phyloP scores from a whole-genome alignment of 2,888 invertebrate species.

The Brassicogethes aeneus region DNA sequence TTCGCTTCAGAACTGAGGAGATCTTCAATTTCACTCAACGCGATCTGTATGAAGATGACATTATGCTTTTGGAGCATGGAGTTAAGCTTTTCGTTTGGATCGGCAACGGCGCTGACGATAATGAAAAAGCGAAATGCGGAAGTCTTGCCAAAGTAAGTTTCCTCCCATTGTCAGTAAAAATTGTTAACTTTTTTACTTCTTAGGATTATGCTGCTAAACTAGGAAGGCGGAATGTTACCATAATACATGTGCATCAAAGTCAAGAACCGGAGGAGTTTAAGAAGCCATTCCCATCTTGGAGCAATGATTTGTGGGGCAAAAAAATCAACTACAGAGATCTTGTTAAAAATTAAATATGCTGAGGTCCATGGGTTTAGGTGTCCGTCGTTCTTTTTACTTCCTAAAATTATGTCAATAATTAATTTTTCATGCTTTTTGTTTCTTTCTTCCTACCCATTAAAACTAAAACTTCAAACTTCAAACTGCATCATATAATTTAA shows the following conservation, averaged over 20 bases:
- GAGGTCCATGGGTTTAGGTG: no score
- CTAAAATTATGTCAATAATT: no score
- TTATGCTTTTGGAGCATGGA: slow-evolving; percentile 69
- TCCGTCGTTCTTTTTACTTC: no score
- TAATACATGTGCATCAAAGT: slow-evolving; percentile 65
- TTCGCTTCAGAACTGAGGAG: slow-evolving; percentile 59
- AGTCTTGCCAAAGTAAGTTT: slow-evolving; percentile 23
- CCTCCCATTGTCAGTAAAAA: background rate
- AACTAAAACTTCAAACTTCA: no score
- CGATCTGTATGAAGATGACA: slow-evolving; percentile 66
- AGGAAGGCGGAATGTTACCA: slow-evolving; percentile 54
- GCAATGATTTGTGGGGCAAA: slow-evolving; percentile 52
- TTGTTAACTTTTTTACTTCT: slow-evolving; percentile 15
- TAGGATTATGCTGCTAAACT: slow-evolving; percentile 49
- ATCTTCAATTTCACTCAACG: slow-evolving; percentile 64
- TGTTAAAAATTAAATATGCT: slow-evolving; percentile 16
- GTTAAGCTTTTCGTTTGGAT: slow-evolving; percentile 73
- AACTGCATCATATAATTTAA: no score
- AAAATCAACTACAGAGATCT: slow-evolving; percentile 15
- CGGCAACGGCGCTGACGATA: slow-evolving; percentile 58
- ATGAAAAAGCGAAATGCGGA: slow-evolving; percentile 47
- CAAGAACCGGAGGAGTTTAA: slow-evolving; percentile 68
- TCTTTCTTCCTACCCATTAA: no score
- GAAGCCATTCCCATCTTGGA: slow-evolving; percentile 69
- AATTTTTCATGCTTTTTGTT: no score